A percentile compares a stretch with the other conserved stretches of the same genome.
These are phyloP conservation scores for Galaxea fascicularis DNA, from an alignment of 92 coral and sea anemone genomes.

Conservation along the genomic window DNA sequence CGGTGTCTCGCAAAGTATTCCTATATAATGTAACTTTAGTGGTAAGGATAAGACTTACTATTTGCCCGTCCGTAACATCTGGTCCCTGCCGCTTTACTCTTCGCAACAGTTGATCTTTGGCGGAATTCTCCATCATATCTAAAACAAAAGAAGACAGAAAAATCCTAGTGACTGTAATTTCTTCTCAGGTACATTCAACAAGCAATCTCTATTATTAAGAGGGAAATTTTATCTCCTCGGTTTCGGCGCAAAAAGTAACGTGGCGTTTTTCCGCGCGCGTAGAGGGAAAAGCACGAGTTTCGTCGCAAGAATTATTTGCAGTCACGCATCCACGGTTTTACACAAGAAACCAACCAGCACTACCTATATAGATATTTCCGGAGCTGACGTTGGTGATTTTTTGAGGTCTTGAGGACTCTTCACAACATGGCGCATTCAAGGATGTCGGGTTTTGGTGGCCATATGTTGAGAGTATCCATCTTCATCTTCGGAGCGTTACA, in stretches of 20 bases:
- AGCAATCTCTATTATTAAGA: too few relatives aligned
- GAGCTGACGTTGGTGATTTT: neutral
- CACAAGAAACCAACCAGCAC: neutral
- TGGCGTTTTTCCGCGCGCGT: too few relatives aligned
- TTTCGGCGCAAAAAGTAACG: too few relatives aligned
- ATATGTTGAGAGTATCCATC: neutral
- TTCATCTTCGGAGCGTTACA: neutral
- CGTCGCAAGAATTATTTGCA: too few relatives aligned
- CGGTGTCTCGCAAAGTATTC: too few relatives aligned
- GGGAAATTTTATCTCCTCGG: too few relatives aligned
- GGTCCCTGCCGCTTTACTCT: conserved; percentile 39
- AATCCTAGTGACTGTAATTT: neutral
- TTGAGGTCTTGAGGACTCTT: neutral
- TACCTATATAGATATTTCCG: neutral
- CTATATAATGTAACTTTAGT: too few relatives aligned
- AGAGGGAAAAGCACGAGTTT: too few relatives aligned
- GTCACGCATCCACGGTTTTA: too few relatives aligned
- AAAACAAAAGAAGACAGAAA: neutral
- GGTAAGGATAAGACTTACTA: conserved; percentile 1
- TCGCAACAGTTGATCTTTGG: neutral
- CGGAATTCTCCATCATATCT: neutral
- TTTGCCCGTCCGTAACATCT: conserved; percentile 27
- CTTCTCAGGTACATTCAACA: too few relatives aligned
- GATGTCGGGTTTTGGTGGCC: neutral
- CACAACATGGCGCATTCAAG: neutral